Conservation (phyloP, 1,140 invertebrate species). For the Planococcus citri region DNA sequence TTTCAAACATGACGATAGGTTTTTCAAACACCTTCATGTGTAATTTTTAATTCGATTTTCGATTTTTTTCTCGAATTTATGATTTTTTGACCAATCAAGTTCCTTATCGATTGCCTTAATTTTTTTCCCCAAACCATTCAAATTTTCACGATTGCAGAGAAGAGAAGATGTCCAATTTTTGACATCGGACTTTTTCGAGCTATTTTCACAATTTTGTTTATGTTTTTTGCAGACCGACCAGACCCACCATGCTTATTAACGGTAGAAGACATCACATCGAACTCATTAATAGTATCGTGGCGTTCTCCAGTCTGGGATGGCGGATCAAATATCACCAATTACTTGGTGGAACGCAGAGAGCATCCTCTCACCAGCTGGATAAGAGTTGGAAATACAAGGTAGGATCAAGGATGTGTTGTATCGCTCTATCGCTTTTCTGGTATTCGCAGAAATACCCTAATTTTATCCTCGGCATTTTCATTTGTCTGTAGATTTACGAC, state of each 20-base stretch:
- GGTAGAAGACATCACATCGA: conserved; percentile 73
- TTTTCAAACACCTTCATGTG: no score
- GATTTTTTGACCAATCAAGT: no score
- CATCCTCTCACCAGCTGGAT: conserved; percentile 90
- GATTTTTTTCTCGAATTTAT: no score
- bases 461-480: not conserved
- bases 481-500: conserved; percentile 55
- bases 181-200: no score
- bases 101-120: no score
- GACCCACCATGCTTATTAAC: conserved; percentile 87
- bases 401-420: conserved; percentile 21
- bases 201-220: not conserved
- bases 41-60: no score
- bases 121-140: no score
- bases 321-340: conserved; percentile 88
- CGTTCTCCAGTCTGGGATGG: conserved; percentile 86
- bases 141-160: no score
- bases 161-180: no score
- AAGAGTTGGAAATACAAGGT: conserved; percentile 75
- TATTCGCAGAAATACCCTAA: not conserved
- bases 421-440: not conserved
- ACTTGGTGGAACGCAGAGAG: conserved; percentile 87
- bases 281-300: conserved; percentile 81
- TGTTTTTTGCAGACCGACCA: conserved; percentile 57
- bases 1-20: no score